phyloP scores from a whole-genome alignment of 2,113 vertebrate species.

The Coturnix japonica region DNA sequence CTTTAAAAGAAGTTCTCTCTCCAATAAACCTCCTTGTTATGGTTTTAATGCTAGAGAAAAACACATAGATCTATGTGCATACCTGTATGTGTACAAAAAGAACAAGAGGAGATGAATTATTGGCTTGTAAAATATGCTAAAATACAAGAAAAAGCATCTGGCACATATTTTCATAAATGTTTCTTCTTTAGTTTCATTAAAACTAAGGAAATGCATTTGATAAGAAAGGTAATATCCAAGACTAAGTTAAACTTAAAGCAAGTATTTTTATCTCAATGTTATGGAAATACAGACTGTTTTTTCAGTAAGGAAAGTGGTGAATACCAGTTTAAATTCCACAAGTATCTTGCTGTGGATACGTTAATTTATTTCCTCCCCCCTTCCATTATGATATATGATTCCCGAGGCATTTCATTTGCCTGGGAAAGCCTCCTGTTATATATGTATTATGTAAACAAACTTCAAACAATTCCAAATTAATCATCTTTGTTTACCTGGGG shows the following conservation, averaged over 20 bases:
- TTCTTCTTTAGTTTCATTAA: not conserved
- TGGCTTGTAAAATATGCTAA: not conserved
- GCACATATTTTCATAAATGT: not conserved
- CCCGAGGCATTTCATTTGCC: conserved; percentile 23
- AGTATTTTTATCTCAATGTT: rapidly evolving
- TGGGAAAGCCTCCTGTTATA: not conserved
- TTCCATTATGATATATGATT: not conserved
- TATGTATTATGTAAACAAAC: conserved; percentile 9
- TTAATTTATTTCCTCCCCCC: not conserved
- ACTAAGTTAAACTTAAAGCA: not conserved
- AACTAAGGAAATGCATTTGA: not conserved
- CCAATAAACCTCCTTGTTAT: not conserved
- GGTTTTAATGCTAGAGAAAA: not conserved
- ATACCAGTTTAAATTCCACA: not conserved
- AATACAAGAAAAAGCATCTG: not conserved
- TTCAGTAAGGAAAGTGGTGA: not conserved
- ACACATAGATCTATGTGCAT: rapidly evolving
- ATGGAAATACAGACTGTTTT: not conserved
- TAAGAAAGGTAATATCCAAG: not conserved
- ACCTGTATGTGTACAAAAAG: rapidly evolving
- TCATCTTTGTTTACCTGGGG: conserved; percentile 19
- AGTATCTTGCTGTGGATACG: not conserved
- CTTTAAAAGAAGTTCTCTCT: not conserved
- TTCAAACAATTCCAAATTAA: conserved; percentile 54
- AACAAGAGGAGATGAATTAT: not conserved